Evolutionary conservation across 2,113 vertebrate species (phyloP), one percentile per base, ranked within the genome.

Genomic region (Talpa occidentalis): DNA sequence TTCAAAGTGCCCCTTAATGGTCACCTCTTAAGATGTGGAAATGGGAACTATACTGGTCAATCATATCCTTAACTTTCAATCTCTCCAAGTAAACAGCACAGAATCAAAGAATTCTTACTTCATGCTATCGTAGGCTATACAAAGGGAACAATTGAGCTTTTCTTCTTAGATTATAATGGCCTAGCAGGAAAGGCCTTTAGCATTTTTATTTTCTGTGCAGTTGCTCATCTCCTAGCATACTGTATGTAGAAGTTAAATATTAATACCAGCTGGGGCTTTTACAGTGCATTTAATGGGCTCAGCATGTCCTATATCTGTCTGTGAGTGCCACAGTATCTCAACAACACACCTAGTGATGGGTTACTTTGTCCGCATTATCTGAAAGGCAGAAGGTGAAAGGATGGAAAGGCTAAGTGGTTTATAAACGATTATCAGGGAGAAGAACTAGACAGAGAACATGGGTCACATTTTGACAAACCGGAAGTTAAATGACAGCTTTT

Each of bases 161-260:
- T 96, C 82, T 96, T 88, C 59, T 22, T 67, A 76, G 35, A 73
- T 19, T 89, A 79, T 32, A 91, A 89, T 77, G 49, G 79, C 91
- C 42, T 95, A 44, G 91, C 70, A 89, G 91, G 93, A 90, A 95
- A 92, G 78, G 47, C 3, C 82, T 80, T 95, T 95, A 81, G 67
- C 54, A 80, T 91, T 95, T 96, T 91, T 94, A 94, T 95, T 96
- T 96, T 94, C 74, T 79, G n/a, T 72, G 21, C 35, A 59, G 60
- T 76, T 91, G 83, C 42, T 96, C 62, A 64, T 90, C 74, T 94
- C 32, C 47, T 24, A 94, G 69, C 79, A 72, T 47, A 70, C 28
- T 56, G 35, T 49, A 62, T 40, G 22, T 93, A 80, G 70, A 94
- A 95, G 69, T 89, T 94, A 91, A 88, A 84, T 90, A 79, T 74